These are phyloP conservation scores for Aythya baeri DNA, from an alignment of 2,113 vertebrate genomes.

Conservation along the genomic window DNA sequence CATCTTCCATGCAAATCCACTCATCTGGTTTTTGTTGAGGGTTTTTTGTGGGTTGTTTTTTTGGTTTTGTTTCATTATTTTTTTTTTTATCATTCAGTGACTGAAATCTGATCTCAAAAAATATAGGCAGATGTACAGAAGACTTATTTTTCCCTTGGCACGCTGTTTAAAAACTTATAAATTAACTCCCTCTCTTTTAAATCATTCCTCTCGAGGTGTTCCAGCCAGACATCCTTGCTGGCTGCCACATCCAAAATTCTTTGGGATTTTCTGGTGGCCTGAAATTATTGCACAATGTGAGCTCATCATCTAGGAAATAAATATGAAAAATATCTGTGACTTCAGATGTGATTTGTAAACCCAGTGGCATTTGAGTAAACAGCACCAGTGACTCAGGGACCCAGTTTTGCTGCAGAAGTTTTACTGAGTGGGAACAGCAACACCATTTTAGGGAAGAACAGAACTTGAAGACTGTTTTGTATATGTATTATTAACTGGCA, in stretches of 20 bases:
- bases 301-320: slow-evolving; percentile 16
- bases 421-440: slow-evolving; percentile 5
- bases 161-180: slow-evolving; percentile 31
- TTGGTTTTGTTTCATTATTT: not conserved
- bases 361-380: slow-evolving; percentile 15
- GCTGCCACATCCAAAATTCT: slow-evolving; percentile 36
- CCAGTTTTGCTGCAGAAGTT: not conserved
- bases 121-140: slow-evolving; percentile 50
- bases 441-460: slow-evolving; percentile 34
- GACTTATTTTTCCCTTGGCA: slow-evolving; percentile 50
- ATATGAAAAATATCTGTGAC: slow-evolving; percentile 33
- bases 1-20: slow-evolving; percentile 25
- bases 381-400: slow-evolving; percentile 23
- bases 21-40: slow-evolving; percentile 40
- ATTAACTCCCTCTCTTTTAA: slow-evolving; percentile 48
- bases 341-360: not conserved
- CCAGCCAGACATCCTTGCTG: not conserved
- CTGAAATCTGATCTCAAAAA: slow-evolving; percentile 54
- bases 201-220: slow-evolving; percentile 30
- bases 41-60: not conserved
- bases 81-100: slow-evolving; percentile 32
- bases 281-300: slow-evolving; percentile 12
- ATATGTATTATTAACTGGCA: not conserved
- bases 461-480: not conserved
- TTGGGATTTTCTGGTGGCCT: slow-evolving; percentile 45